Percentiles rank a stretch among this genome's conserved stretches.
Conservation (phyloP, 2,113 vertebrate genomes). For the Phainopepla nitens region DNA sequence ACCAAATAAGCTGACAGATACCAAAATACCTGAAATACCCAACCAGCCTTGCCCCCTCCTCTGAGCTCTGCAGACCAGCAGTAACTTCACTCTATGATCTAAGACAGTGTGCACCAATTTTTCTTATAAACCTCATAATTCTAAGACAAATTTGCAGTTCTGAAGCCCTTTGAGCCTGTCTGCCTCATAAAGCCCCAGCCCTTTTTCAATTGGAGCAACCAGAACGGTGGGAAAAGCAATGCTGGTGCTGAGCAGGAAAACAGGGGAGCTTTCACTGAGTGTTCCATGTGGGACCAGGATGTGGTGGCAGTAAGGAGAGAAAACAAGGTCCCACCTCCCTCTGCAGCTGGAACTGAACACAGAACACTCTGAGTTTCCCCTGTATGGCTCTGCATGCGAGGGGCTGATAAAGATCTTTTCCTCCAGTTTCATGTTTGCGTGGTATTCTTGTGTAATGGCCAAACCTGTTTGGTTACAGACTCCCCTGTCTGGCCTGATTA, state of each 20-base stretch:
- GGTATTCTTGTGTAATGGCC: slow-evolving; percentile 43
- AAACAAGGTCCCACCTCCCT: not conserved
- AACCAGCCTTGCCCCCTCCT: not conserved
- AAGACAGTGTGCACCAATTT: fast-evolving
- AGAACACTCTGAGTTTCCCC: not conserved
- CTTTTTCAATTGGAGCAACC: not conserved
- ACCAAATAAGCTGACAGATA: not conserved
- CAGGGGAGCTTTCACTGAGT: not conserved
- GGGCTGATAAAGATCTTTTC: slow-evolving; percentile 56
- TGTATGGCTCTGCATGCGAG: not conserved
- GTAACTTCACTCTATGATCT: fast-evolving
- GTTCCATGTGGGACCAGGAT: not conserved
- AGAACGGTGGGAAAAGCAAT: not conserved
- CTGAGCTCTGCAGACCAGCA: not conserved
- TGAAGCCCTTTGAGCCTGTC: not conserved
- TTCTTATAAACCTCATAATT: not conserved
- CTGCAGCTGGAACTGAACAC: not conserved
- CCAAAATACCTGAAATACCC: not conserved
- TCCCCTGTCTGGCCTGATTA: slow-evolving; percentile 34
- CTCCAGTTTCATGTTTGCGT: slow-evolving; percentile 27
- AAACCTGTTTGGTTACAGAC: slow-evolving; percentile 48
- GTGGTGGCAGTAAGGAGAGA: not conserved
- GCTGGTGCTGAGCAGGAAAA: not conserved
- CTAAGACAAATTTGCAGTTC: not conserved
- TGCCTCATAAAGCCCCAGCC: not conserved